phyloP scores from a whole-genome alignment of 2,113 vertebrate species.

The Boulengeromyrus knoepffleri region DNA sequence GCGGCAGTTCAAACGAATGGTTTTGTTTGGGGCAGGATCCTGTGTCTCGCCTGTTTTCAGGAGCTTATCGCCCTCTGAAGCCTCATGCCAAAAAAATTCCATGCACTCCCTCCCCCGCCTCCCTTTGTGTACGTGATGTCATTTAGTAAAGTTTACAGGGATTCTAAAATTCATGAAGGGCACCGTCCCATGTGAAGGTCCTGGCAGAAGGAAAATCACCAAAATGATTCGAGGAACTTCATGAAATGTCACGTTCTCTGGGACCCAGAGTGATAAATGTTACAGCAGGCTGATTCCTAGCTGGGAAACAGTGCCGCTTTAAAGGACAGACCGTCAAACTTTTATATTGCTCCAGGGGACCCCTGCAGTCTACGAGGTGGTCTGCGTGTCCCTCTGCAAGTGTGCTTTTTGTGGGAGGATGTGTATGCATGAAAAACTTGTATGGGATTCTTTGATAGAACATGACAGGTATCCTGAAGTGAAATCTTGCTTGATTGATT shows the following conservation, averaged over 20 bases:
- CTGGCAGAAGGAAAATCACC: background rate
- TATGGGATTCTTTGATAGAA: background rate
- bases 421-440: background rate
- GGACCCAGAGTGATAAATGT: slow-evolving; percentile 5
- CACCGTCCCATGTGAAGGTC: background rate
- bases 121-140: background rate
- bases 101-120: background rate
- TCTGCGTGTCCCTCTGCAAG: background rate
- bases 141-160: background rate
- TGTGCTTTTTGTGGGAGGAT: background rate
- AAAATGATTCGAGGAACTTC: background rate
- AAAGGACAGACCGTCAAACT: background rate
- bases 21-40: background rate
- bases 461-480: background rate
- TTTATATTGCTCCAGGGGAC: background rate
- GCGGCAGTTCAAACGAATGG: no score
- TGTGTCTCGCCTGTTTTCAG: background rate
- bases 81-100: background rate
- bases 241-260: slow-evolving; percentile 12
- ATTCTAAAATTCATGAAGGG: background rate
- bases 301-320: background rate
- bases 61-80: background rate
- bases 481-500: background rate
- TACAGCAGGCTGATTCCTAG: background rate
- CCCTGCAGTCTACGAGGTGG: background rate